Base-by-base conservation (phyloP, 2,797 vertebrate genomes). In the Chromobotia macracanthus region DNA sequence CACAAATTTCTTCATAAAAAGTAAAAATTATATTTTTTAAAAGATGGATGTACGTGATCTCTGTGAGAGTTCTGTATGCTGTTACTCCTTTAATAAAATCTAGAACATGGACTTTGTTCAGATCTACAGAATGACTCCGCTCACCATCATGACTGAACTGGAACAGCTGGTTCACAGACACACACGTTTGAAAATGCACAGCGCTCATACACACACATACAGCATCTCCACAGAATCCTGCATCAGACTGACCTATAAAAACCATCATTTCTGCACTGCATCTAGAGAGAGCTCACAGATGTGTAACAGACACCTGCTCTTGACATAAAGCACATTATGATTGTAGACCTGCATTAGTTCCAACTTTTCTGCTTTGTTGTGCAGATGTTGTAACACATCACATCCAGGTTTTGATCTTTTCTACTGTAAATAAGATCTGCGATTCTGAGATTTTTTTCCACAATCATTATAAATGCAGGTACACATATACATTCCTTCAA, bases 231-330 rank as follows among this genome's bases (percentile, higher is more conserved):
- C 72, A 66, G 38, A 64, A 72, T 63, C 44, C 63, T 80, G 78
- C 48, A 78, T 81, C 87, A 84, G 77, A 48, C 77, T 79, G 81
- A 85, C 85, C 80, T 80, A 86, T 70, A 87, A 80, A 84, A 60
- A 35, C n/a, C 31, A 53, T 38, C 38, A 21, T n/a, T n/a, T n/a
- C 61, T 77, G 76, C 83, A 61, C 74, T 19, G 61, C 55, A 56
- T 66, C 35, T 41, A 78, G 25, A 56, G 50, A 79, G 51, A 64
- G 75, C 67, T 78, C 50, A 63, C 28, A 58, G 53, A 81, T 70
- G 81, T 81, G 61, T 55, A 70, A 66, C 48, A 50, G 25, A 13
- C 56, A 25, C 28, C 28, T 28, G 2, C 28, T 4, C 4, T 28
- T 4, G 4, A 2, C 4, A 28, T n/a, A n/a, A n/a, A n/a, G n/a